A percentile compares a stretch with the other conserved stretches of the same genome.
Conservation (phyloP, 1,140 invertebrate species). For the Papilio xuthus region DNA sequence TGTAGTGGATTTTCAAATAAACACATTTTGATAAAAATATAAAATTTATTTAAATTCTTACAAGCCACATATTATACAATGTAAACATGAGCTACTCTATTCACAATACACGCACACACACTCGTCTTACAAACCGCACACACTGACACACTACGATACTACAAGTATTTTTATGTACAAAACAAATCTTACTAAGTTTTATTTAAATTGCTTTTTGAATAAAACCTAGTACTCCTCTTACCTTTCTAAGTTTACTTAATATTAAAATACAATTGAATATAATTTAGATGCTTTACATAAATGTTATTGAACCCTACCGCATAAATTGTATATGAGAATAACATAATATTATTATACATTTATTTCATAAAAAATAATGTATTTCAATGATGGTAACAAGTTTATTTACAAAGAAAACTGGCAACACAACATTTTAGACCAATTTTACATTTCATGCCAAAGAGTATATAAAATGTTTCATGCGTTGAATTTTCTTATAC, state of each 20-base stretch:
- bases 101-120: background rate
- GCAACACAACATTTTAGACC: constrained; percentile 4
- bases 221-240: background rate
- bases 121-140: background rate
- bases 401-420: background rate
- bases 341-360: constrained; percentile 7
- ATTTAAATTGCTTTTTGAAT: background rate
- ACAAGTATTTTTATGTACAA: background rate
- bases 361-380: background rate
- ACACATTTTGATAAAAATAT: constrained; percentile 16
- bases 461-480: too few relatives aligned
- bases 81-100: constrained; percentile 40
- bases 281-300: background rate
- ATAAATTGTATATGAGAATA: background rate
- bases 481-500: background rate
- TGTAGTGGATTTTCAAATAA: background rate
- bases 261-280: constrained; percentile 8
- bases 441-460: background rate
- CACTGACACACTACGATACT: background rate
- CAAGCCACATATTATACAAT: constrained; percentile 43
- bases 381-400: constrained; percentile 13
- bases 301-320: constrained; percentile 18
- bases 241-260: background rate
- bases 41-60: constrained; percentile 48
- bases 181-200: background rate